Percentiles rank a stretch among this genome's conserved stretches.
Conservation (phyloP, 2,797 vertebrate genomes). For the Novumbra hubbsi region DNA sequence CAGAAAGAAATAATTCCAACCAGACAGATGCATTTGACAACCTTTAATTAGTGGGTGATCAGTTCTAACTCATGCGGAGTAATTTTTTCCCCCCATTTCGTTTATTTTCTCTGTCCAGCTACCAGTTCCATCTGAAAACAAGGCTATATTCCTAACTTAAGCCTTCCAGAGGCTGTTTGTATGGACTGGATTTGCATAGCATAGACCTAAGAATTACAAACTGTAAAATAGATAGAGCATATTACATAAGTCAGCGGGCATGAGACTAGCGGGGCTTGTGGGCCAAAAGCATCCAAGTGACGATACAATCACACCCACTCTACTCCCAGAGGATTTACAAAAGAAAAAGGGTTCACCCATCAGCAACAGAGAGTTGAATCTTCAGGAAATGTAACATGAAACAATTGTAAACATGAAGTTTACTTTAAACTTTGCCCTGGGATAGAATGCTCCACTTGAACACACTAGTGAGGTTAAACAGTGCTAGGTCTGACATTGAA, state of each 20-base stretch:
- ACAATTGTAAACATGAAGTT: constrained; percentile 10
- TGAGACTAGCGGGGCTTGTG: not conserved
- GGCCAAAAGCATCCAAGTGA: not conserved
- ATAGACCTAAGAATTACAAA: not conserved
- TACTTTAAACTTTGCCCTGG: constrained; percentile 30
- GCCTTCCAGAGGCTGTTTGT: not conserved
- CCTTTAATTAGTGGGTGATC: not conserved
- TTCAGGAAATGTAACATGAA: constrained; percentile 21
- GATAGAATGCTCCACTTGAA: constrained; percentile 26
- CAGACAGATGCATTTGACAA: too few species aligned
- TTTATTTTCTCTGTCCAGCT: not conserved
- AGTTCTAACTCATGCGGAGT: not conserved
- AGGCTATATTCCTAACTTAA: not conserved
- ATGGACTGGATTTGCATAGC: not conserved
- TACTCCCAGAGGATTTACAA: not conserved
- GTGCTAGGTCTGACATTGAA: not conserved
- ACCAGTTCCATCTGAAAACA: not conserved
- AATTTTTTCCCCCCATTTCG: not conserved
- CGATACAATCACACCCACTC: too few species aligned
- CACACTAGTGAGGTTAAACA: not conserved
- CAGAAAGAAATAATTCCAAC: too few species aligned
- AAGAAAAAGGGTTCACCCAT: not conserved
- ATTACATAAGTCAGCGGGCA: not conserved
- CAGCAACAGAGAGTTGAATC: not conserved
- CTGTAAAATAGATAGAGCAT: not conserved